Evolutionary conservation across 2,113 vertebrate genomes (phyloP).

Genomic region (Octodon degus): DNA sequence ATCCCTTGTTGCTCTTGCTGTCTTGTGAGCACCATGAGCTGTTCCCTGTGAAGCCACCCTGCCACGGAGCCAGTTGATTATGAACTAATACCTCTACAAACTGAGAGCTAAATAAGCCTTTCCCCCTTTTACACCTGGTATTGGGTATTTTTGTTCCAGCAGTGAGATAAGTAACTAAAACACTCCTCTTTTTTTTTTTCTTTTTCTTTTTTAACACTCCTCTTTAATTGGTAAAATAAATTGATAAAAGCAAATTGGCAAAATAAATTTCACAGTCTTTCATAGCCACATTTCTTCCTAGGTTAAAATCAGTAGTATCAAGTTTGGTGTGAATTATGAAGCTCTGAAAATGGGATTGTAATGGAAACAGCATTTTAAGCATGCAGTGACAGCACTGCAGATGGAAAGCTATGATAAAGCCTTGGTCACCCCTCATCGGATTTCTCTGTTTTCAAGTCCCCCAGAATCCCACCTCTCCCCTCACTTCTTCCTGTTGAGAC

Average conservation of each 20-base stretch:
- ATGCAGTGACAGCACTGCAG: conserved; percentile 15
- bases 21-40: neutral
- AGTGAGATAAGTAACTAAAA: neutral
- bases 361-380: conserved; percentile 72
- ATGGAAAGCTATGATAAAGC: conserved; percentile 39
- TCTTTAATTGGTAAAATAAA: conserved; percentile 55
- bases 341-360: conserved; percentile 65
- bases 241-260: conserved; percentile 32
- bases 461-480: neutral
- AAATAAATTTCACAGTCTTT: conserved; percentile 67
- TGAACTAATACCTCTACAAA: neutral
- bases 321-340: conserved; percentile 72
- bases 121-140: neutral
- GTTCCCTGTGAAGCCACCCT: neutral
- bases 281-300: conserved; percentile 71
- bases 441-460: neutral
- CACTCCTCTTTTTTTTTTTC: neutral
- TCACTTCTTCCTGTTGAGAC: conserved; percentile 59
- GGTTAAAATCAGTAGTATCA: conserved; percentile 71
- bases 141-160: neutral
- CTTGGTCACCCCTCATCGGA: conserved; percentile 20
- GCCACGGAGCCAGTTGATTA: neutral
- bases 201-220: neutral
- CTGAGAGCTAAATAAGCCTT: neutral
- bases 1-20: neutral